Evolutionary conservation across 2,797 vertebrate genomes (phyloP).

Genomic region (Remorina albescens): DNA sequence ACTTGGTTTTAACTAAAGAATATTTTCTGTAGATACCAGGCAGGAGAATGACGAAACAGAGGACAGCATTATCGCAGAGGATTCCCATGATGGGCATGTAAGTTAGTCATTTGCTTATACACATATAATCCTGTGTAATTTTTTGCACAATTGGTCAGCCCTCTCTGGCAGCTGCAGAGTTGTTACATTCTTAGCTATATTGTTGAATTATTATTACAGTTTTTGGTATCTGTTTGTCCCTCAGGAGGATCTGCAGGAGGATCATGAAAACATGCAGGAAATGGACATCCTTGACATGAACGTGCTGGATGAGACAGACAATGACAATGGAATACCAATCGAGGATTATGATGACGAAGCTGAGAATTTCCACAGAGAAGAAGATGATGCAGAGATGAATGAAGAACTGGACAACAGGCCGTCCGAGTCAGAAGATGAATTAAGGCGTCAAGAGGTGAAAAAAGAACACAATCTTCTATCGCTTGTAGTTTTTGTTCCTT

Average conservation of each 20-base stretch:
- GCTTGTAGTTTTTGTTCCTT: not conserved
- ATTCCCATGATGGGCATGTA: constrained; percentile 91
- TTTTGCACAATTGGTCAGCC: not conserved
- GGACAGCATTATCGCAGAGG: constrained; percentile 90
- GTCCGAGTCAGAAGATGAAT: constrained; percentile 60
- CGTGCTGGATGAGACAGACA: constrained; percentile 90
- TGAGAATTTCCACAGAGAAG: constrained; percentile 80
- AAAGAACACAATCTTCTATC: rapidly evolving
- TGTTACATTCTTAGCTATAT: not conserved
- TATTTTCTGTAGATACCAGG: constrained; percentile 82
- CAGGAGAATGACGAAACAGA: constrained; percentile 89
- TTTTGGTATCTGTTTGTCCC: not conserved
- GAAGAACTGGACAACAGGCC: constrained; percentile 53
- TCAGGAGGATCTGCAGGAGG: constrained; percentile 88
- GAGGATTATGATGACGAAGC: constrained; percentile 83
- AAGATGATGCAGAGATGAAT: constrained; percentile 69
- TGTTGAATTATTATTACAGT: not conserved
- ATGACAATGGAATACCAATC: constrained; percentile 84
- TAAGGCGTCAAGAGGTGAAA: constrained; percentile 61
- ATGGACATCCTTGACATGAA: constrained; percentile 93
- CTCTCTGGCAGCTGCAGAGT: not conserved
- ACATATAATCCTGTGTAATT: not conserved
- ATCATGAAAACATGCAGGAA: constrained; percentile 88
- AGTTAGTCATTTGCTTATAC: constrained; percentile 12
- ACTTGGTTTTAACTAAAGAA: constrained; percentile 4